Evolutionary conservation across 2,113 vertebrate genomes (phyloP), one percentile per base, ranked within the genome.

Genomic region (Xiphias gladius): DNA sequence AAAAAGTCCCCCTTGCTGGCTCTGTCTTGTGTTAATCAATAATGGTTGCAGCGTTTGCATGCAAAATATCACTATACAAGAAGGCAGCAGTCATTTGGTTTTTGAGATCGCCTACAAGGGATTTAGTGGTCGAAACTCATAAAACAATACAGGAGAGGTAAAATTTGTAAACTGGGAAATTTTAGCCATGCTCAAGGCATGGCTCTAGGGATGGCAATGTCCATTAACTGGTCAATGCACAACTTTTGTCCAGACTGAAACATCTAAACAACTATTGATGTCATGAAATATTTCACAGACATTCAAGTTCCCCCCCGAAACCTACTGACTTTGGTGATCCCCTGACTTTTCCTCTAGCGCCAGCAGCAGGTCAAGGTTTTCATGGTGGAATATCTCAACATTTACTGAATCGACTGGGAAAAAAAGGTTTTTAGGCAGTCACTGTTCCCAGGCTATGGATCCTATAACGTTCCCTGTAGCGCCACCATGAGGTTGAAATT

Each of bases 11-110:
- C 20, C 52, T 7, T 48, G 50, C 26, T 59, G 22, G 9, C 57
- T 71, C 41, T 65, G 50, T 70, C 13, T 79, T 30, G 30, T 71
- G 41, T 59, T 70, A 37, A 76, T 86, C 65, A 32, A 75, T 80
- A 75, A 50, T 4, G 30, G 39, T 46, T 63, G 32, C 71, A 75
- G 20, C 0, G 9, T 78, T 86, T 76, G 62, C 14, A 41, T 76
- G 75, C 50, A 79, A 5, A 72, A 75, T 59, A 68, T 59, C 10
- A 22, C 32, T 55, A 7, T 22, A 17, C 0, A 62, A 54, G 14
- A 61, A 19, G 35, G 8, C 48, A 63, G 24, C 66, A 48, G 39
- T 52, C 10, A 43, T 48, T 62, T 76, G n/a, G 43, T 54, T 65
- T 79, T n/a, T 55, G 22, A n/a, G 24, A 58, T 65, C 17, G 66